Evolutionary conservation across 1,140 invertebrate genomes (phyloP).

Genomic region (Dysdera silvatica): DNA sequence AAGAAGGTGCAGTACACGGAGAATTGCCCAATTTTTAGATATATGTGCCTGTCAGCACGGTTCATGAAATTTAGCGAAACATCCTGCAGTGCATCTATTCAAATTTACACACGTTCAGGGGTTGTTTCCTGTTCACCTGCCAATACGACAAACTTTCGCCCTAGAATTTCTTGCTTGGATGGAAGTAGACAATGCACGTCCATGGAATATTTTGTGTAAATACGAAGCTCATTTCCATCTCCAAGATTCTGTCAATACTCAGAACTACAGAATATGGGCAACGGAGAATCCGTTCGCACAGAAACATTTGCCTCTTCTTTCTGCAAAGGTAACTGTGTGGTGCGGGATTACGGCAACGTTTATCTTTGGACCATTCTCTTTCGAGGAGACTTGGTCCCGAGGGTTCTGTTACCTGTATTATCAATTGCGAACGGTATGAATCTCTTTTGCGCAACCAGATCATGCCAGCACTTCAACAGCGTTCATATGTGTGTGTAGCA

Average conservation of each 20-base stretch:
- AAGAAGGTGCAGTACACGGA: no score
- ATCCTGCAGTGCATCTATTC: no score
- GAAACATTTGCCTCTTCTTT: neutral
- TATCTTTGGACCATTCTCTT: conserved; percentile 9
- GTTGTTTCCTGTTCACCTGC: no score
- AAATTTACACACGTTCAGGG: no score
- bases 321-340: conserved; percentile 6
- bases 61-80: no score
- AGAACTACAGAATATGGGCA: neutral
- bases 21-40: no score
- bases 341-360: neutral
- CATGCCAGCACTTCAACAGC: conserved; percentile 9
- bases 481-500: neutral
- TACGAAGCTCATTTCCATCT: no score
- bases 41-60: no score
- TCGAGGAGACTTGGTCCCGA: conserved; percentile 2
- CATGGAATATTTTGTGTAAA: no score
- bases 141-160: no score
- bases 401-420: conserved; percentile 7
- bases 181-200: no score
- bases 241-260: neutral
- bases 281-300: conserved; percentile 1
- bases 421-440: neutral
- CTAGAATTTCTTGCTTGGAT: no score
- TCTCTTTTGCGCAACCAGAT: neutral